These are phyloP conservation scores for Zaprionus inermis DNA, from an alignment of 1,140 invertebrate species.

Conservation along the genomic window DNA sequence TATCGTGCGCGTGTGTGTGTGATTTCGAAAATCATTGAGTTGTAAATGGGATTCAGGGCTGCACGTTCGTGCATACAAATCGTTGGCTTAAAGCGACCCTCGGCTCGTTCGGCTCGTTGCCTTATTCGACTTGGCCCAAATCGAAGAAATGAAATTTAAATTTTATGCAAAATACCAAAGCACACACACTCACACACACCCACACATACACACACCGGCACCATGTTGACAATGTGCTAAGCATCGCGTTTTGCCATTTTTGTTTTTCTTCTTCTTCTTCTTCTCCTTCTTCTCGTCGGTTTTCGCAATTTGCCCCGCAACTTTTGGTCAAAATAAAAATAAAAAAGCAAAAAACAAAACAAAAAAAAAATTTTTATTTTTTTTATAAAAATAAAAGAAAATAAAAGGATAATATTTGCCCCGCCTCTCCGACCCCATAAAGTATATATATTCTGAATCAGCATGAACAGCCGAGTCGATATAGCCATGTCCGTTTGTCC, in stretches of 20 bases:
- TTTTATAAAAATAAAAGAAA: no score
- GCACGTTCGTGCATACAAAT: slow-evolving; percentile 60
- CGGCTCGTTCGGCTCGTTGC: slow-evolving; percentile 37
- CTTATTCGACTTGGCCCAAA: slow-evolving; percentile 46
- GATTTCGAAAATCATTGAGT: slow-evolving; percentile 60
- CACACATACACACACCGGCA: slow-evolving; percentile 8
- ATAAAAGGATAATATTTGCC: no score
- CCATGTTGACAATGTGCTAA: slow-evolving; percentile 52
- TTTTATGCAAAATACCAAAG: slow-evolving; percentile 52
- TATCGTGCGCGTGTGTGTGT: slow-evolving; percentile 20
- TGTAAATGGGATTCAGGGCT: slow-evolving; percentile 52
- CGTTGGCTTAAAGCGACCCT: slow-evolving; percentile 52
- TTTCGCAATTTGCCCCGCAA: slow-evolving; percentile 40
- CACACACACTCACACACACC: slow-evolving; percentile 14
- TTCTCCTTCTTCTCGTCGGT: not conserved
- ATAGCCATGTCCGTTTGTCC: no score
- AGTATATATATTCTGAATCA: no score
- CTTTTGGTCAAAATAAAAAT: slow-evolving; percentile 25
- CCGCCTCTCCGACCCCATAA: no score
- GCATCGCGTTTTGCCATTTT: slow-evolving; percentile 37
- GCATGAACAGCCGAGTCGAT: no score
- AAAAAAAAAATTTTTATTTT: no score
- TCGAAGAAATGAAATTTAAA: slow-evolving; percentile 59
- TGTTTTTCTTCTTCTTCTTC: not conserved
- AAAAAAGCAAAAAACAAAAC: slow-evolving; percentile 21